phyloP scores from a whole-genome alignment of 2,113 vertebrate species.

The Gavia stellata region DNA sequence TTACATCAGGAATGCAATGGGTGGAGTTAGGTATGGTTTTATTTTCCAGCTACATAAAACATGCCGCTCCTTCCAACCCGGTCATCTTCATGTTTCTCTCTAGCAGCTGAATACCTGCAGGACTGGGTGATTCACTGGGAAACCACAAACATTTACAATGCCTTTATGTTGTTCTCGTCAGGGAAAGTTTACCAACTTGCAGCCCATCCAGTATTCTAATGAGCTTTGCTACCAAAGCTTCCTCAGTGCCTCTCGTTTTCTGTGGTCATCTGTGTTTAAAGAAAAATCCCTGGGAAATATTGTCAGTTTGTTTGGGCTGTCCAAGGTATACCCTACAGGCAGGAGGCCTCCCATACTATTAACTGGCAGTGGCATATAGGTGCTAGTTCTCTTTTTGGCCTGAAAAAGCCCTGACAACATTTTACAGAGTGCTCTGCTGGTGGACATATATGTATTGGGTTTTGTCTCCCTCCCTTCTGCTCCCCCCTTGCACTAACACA shows the following conservation, averaged over 20 bases:
- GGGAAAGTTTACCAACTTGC: slow-evolving; percentile 1
- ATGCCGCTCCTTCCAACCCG: neutral
- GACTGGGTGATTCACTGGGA: neutral
- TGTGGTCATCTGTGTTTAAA: neutral
- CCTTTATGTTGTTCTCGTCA: neutral
- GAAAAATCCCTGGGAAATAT: neutral
- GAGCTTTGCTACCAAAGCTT: neutral
- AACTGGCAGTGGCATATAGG: neutral
- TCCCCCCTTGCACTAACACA: neutral
- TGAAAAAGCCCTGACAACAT: neutral
- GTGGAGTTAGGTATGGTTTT: neutral
- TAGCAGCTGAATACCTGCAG: neutral
- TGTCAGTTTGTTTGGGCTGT: slow-evolving; percentile 16
- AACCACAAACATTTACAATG: neutral
- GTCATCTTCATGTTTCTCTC: neutral
- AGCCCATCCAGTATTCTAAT: neutral
- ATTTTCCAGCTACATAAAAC: neutral
- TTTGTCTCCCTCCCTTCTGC: neutral
- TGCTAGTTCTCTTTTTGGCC: neutral
- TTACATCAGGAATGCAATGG: neutral
- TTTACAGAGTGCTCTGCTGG: neutral
- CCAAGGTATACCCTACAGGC: neutral
- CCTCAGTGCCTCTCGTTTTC: neutral
- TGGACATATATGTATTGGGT: neutral
- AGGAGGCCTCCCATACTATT: neutral